Percentiles rank a stretch among this genome's conserved stretches.
Conservation (phyloP, 2,113 vertebrate species). For the Mellivora capensis region DNA sequence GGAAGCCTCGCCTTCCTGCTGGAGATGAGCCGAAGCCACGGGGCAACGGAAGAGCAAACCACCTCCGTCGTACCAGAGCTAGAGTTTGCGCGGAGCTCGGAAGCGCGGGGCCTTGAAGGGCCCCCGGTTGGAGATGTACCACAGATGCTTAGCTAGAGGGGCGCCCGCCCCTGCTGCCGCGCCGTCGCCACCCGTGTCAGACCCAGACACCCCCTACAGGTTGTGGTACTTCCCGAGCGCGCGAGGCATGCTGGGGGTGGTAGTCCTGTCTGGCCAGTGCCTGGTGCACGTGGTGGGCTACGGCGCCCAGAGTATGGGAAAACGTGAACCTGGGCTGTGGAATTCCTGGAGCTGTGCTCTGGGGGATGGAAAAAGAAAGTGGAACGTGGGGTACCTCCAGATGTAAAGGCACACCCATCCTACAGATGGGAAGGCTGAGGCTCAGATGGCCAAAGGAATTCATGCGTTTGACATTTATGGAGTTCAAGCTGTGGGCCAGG, state of each 20-base stretch:
- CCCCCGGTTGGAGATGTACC: slow-evolving; percentile 46
- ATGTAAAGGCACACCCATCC: background rate
- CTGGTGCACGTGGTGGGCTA: slow-evolving; percentile 72
- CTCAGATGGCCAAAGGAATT: background rate
- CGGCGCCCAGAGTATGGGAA: background rate
- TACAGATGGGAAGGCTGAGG: background rate
- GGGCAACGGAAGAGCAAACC: slow-evolving; percentile 64
- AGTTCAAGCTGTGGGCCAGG: background rate
- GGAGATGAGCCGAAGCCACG: slow-evolving; percentile 60
- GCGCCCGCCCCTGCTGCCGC: accelerated
- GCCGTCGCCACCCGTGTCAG: background rate
- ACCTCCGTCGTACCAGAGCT: slow-evolving; percentile 19
- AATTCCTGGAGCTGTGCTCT: background rate
- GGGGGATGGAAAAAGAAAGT: background rate
- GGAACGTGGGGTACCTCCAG: background rate
- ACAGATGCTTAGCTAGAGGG: slow-evolving; percentile 9
- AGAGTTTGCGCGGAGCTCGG: slow-evolving; percentile 70
- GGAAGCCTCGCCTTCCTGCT: slow-evolving; percentile 66
- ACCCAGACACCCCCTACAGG: slow-evolving; percentile 35
- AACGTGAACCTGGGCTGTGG: background rate
- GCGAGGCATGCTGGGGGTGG: slow-evolving; percentile 63
- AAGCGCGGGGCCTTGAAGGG: slow-evolving; percentile 69
- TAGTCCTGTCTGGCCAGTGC: slow-evolving; percentile 40
- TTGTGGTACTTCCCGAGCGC: slow-evolving; percentile 20
- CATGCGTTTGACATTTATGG: slow-evolving; percentile 24